Base-by-base conservation (phyloP, 2,888 invertebrate species). In the Meiosimyza platycephala region DNA sequence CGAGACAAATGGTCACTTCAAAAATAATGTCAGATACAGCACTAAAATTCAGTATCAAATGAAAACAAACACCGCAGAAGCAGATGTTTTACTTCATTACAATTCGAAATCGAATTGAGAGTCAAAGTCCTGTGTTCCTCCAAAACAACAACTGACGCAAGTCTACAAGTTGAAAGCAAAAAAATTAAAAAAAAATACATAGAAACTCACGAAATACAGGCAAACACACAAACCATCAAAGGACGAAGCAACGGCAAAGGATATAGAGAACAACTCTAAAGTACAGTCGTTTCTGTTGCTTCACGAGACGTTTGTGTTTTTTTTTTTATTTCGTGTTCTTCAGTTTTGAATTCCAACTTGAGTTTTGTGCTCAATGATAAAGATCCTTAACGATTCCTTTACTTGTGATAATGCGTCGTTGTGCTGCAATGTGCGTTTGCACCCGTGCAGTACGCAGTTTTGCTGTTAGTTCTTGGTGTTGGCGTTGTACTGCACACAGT, bases 1-100 rank as follows among this genome's bases (percentile, higher is more conserved):
- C 9, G 40, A 9, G 40, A 6, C 40, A 40, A 40, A 40, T 40
- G 40, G 40, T 40, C 40, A 40, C 9, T 40, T 40, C 9, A 40
- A 40, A 40, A 40, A 40, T 40, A 40, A 40, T 40, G 9, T 22
- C 55, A 22, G 55, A 22, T 55, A 13, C 55, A 22, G 55, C 55
- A 22, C 18, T 55, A 11, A 22, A 16, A 22, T 18, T 22, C 55
- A 18, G 55, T 22, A 18, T 11, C 3, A 55, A 16, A 33, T 13
- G 52, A 18, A 66, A 52, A 51, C 33, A 33, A 52, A 66, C 33
- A n/a, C 11, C 52, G 16, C n/a, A 12, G 16, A 52, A 66, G 54
- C 65, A 66, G 65, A 51, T 66, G 65, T 52, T 40, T 28, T 13
- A 47, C 63, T 16, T 62, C 40, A 65, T 6, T 52, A 6, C 54